phyloP scores from a whole-genome alignment of 1,140 invertebrate genomes.

The Drosophila micromelanica region DNA sequence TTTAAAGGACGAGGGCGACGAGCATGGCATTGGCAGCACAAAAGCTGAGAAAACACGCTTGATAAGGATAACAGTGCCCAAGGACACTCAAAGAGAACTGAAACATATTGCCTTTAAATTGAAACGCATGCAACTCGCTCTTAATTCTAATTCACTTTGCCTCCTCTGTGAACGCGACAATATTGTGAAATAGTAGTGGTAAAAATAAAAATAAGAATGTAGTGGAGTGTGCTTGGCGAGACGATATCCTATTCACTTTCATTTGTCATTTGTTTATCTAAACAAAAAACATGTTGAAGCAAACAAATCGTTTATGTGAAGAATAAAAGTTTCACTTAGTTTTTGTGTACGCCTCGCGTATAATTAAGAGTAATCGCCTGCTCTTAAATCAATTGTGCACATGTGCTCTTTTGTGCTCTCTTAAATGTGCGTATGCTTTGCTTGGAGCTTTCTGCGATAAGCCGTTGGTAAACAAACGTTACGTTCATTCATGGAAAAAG shows the following conservation, averaged over 20 bases:
- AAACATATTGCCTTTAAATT: conserved; percentile 9
- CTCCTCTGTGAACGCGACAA: conserved; percentile 3
- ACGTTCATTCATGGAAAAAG: conserved; percentile 76
- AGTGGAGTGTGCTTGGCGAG: neutral
- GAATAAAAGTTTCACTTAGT: neutral
- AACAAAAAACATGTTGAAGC: too few relatives aligned
- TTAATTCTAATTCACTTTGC: neutral
- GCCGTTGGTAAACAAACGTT: conserved; percentile 76
- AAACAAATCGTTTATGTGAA: too few relatives aligned
- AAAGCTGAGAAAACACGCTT: conserved; percentile 55
- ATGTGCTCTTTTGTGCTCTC: conserved; percentile 17
- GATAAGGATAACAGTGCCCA: conserved; percentile 66
- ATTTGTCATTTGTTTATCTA: neutral
- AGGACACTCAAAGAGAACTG: conserved; percentile 47
- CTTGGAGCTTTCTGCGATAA: conserved; percentile 40
- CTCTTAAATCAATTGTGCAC: conserved; percentile 17
- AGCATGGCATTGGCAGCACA: conserved; percentile 35
- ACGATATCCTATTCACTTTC: neutral
- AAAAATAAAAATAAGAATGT: neutral
- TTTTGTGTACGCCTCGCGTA: conserved; percentile 8
- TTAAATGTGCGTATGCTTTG: conserved; percentile 2
- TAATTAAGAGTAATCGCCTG: conserved; percentile 7
- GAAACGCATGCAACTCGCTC: conserved; percentile 27
- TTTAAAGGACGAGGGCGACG: conserved; percentile 59
- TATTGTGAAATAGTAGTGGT: conserved; percentile 1